Base-by-base conservation (phyloP, 2,113 vertebrate species). In the Ailurus styani region DNA sequence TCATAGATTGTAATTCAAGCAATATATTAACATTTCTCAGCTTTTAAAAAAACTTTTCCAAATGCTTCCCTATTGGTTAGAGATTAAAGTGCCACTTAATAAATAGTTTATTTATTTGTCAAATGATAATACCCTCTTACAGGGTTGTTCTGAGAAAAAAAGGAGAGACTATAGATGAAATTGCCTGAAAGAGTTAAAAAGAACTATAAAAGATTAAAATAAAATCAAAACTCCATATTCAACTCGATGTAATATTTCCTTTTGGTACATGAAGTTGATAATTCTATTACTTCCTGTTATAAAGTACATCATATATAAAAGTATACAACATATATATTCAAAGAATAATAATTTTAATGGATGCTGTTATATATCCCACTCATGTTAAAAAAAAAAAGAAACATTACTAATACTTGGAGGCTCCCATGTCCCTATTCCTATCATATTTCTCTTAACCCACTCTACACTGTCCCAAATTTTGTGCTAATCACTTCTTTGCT, bases 1-100 rank as follows among this genome's bases (percentile, higher is more conserved):
- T 96, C 81, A 93, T 31, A 93, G 96, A 95, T 85, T 79, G 96
- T 93, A 97, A 97, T 66, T 37, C 87, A 8, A 93, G 27, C n/a
- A 96, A 29, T 70, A 97, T 91, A 95, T 21, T 68, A 96, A 54
- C 8, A 50, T 87, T 89, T 96, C 68, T 90, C 42, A 31, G 55
- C 52, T 94, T 95, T 72, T 83, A 93, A 90, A 93, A 96, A 82
- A 37, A 91, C 37, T 93, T 95, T 96, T 97, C 81, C 54, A 91
- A 87, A 91, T 72, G 3, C n/a, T 94, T 95, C 42, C 82, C 31
- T 94, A 54, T 50, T 95, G 15, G 8, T 37, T 45, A 88, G 29
- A 91, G 77, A 95, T 87, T 70, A 97, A 93, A 94, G 55, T 86
- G 55, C 89, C 40, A 78, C 66, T 90, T 95, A 73, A 93, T 2